These are phyloP conservation scores for Heptranchias perlo DNA, from an alignment of 2,113 vertebrate species.

Conservation along the genomic window DNA sequence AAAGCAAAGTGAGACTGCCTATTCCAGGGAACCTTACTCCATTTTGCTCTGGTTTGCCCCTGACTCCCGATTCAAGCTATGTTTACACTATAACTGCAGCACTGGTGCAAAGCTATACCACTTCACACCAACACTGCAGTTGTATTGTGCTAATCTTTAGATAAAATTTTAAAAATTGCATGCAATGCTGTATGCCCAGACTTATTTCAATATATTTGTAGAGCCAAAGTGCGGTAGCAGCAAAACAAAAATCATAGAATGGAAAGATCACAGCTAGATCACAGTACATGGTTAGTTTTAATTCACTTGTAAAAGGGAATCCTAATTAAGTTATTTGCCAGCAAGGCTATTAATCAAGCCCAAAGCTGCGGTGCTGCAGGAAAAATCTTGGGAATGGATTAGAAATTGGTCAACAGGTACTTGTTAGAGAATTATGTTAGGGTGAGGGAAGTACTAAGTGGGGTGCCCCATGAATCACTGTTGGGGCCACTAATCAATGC, in stretches of 20 bases:
- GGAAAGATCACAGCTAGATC: no score
- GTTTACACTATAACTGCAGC: not conserved
- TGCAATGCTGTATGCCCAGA: not conserved
- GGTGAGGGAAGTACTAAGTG: no score
- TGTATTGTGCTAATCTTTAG: not conserved
- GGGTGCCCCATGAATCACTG: no score
- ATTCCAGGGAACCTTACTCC: not conserved
- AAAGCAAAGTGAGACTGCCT: not conserved
- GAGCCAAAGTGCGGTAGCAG: not conserved
- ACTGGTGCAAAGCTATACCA: not conserved
- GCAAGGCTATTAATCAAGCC: no score
- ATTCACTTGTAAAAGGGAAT: no score
- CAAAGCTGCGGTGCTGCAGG: no score
- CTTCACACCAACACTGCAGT: not conserved
- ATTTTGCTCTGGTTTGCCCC: not conserved
- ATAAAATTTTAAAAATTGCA: not conserved
- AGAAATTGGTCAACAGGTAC: no score
- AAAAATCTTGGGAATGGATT: no score
- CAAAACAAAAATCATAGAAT: not conserved
- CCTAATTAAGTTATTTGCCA: no score
- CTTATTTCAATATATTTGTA: not conserved
- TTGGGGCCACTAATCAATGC: not conserved
- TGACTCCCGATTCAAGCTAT: not conserved
- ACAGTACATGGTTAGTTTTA: no score
- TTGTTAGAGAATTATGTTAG: no score